Base-by-base conservation (phyloP, 2,888 invertebrate species). In the Lydus trimaculatus region DNA sequence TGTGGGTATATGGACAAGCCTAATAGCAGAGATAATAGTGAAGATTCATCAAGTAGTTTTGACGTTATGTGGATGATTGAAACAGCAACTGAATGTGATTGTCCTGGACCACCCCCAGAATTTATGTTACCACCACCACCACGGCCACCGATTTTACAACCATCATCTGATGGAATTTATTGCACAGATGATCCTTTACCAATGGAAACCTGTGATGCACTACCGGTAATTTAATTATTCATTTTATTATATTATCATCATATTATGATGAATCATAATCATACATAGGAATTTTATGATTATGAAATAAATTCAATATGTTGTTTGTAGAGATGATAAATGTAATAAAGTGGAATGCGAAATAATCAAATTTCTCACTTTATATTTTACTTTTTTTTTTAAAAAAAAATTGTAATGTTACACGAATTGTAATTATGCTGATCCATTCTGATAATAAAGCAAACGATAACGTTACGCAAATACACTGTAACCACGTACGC, bases 61-160 rank as follows among this genome's bases (percentile, higher is more conserved):
- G 81, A 81, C 83, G 88, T 87, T 88, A 91, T 92, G 91, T 91
- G 91, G 91, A 91, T 91, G 69, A 82, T 83, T 86, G 88, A 91
- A 85, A 89, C 90, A 86, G 88, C 90, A 85, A 87, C 90, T 84
- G 91, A 92, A 87, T 92, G 92, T 85, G 92, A 92, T 85, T 92
- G 92, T 87, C 89, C 91, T 78, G 92, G 91, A 80, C 92, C 92
- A 80, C 92, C 92, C 78, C 92, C 92, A 73, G 90, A 91, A 86
- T 92, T 92, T 84, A 86, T 91, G 82, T 85, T 92, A 79, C 92
- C 92, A 67, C 92, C 92, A 70, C 92, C 92, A 23, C 92, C 92
- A 58, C 85, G 92, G 80, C 92, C 92, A 64, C 92, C 92, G 67
- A 90, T 92, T 81, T 87, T 92, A 74, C 90, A 90, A 82, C 88